Evolutionary conservation across 2,888 invertebrate genomes (phyloP).

Genomic region (Pammene fasciana): DNA sequence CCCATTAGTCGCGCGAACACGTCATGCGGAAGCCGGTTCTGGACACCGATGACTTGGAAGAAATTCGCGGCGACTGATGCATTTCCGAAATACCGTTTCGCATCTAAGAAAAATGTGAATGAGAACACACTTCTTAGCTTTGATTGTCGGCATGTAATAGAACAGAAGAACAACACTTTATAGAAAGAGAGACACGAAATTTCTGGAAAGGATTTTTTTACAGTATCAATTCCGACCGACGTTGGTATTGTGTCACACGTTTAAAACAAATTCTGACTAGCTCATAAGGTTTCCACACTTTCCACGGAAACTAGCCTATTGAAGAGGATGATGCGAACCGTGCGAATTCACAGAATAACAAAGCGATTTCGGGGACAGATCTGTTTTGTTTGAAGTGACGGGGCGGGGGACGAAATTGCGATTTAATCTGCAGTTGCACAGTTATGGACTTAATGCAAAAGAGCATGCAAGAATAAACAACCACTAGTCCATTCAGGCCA

Average conservation of each 20-base stretch:
- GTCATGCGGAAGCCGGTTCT: constrained; percentile 81
- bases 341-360: constrained; percentile 29
- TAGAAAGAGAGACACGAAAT: no score
- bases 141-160: background rate
- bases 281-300: no score
- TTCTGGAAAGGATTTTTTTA: no score
- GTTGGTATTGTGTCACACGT: no score
- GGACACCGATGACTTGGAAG: constrained; percentile 67
- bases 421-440: constrained; percentile 1
- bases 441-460: constrained; percentile 25
- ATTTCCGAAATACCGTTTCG: constrained; percentile 47
- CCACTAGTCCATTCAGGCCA: constrained; percentile 31
- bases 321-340: no score
- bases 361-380: constrained; percentile 14
- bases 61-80: constrained; percentile 64
- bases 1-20: constrained; percentile 75
- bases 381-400: constrained; percentile 3
- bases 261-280: no score
- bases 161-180: no score
- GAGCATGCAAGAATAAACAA: constrained; percentile 14
- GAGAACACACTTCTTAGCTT: background rate
- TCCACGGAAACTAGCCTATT: no score
- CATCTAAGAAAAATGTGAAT: constrained; percentile 37
- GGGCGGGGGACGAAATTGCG: constrained; percentile 15
- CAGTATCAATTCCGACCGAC: no score